Evolutionary conservation across 2,888 invertebrate genomes (phyloP).

Genomic region (Rhorus exstirpatorius): DNA sequence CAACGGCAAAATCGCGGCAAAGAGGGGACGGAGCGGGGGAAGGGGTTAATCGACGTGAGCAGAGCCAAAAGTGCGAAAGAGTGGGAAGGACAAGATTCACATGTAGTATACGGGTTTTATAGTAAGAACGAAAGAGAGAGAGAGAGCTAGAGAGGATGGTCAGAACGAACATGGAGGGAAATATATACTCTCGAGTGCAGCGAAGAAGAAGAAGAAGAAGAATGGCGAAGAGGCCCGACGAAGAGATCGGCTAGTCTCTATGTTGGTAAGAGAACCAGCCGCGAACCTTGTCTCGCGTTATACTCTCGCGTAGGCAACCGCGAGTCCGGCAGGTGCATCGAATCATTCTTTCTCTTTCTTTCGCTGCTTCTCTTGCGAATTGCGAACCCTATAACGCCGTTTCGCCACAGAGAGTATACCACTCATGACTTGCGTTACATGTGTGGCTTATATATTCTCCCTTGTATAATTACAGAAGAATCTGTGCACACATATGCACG

Average conservation of each 20-base stretch:
- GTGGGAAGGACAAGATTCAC: constrained; percentile 40
- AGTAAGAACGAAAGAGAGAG: too few species aligned
- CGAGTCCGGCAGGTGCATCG: constrained; percentile 82
- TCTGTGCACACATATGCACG: neutral
- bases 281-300: constrained; percentile 59
- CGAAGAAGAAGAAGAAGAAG: constrained; percentile 68
- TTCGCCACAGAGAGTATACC: constrained; percentile 43
- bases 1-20: constrained; percentile 40
- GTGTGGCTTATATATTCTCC: neutral
- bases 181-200: constrained; percentile 38
- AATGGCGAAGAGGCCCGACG: constrained; percentile 74
- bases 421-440: constrained; percentile 51
- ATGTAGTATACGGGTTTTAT: constrained; percentile 27
- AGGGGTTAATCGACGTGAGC: constrained; percentile 70
- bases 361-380: constrained; percentile 23
- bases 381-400: constrained; percentile 31
- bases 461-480: constrained; percentile 43
- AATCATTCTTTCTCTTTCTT: constrained; percentile 60
- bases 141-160: constrained; percentile 53
- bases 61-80: constrained; percentile 63
- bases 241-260: constrained; percentile 55
- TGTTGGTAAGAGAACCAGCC: constrained; percentile 74
- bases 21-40: constrained; percentile 25
- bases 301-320: constrained; percentile 61
- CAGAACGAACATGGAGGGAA: constrained; percentile 43